These are phyloP conservation scores for Zaprionus gabonicus DNA, from an alignment of 1,140 invertebrate genomes.

Conservation along the genomic window DNA sequence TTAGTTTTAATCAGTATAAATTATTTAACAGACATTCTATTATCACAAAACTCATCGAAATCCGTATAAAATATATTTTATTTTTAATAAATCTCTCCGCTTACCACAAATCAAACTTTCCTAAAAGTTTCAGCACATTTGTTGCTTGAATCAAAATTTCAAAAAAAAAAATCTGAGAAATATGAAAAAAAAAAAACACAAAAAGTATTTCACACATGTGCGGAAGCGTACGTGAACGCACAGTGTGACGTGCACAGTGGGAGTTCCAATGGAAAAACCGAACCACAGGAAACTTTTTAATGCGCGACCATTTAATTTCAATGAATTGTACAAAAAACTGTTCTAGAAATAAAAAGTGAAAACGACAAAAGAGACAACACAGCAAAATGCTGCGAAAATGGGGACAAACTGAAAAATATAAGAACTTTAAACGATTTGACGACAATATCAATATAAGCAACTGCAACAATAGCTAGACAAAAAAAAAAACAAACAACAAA, in stretches of 20 bases:
- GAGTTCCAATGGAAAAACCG: not conserved
- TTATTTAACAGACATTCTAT: not conserved
- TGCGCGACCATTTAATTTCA: slow-evolving; percentile 31
- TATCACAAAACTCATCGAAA: not conserved
- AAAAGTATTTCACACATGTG: slow-evolving; percentile 4
- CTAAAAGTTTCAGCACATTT: slow-evolving; percentile 2
- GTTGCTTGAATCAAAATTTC: not conserved
- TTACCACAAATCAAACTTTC: not conserved
- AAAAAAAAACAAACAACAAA: not conserved
- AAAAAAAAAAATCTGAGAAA: not conserved
- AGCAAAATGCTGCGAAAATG: slow-evolving; percentile 19
- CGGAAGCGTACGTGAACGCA: slow-evolving; percentile 16
- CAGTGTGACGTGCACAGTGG: slow-evolving; percentile 12
- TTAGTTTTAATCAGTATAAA: not conserved
- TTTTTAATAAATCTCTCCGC: not conserved
- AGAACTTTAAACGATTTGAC: slow-evolving; percentile 52
- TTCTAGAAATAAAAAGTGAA: not conserved
- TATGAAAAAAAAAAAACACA: not conserved
- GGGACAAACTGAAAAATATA: slow-evolving; percentile 32
- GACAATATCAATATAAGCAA: slow-evolving; percentile 43
- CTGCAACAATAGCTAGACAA: slow-evolving; percentile 27
- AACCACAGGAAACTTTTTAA: slow-evolving; percentile 22
- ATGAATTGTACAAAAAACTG: slow-evolving; percentile 7
- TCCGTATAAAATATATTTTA: not conserved
- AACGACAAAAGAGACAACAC: not conserved